Evolutionary conservation across 2,888 invertebrate genomes (phyloP), one percentile per base, ranked within the genome.

Genomic region (Eristalis pertinax): DNA sequence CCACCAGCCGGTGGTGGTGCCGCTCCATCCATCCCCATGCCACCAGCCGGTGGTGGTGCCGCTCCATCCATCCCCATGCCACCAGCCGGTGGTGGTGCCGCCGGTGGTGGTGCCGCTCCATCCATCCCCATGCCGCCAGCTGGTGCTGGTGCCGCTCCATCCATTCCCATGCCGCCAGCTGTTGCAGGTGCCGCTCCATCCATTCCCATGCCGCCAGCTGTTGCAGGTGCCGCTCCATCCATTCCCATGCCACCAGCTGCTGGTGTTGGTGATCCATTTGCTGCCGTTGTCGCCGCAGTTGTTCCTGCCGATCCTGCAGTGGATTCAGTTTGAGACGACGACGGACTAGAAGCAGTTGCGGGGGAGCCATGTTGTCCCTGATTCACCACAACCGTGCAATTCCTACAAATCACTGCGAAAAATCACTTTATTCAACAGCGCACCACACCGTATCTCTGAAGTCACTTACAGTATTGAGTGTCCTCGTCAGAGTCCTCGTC

Each of bases 311-410:
- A 22, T 35, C 13, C 38, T 13, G 38, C 3, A 38, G 38, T 4
- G 13, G 38, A 7, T 11, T 13, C 19, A 8, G 50, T 50, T 10
- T 32, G 32, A n/a, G n/a, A 0, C 19, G 50, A n/a, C 5, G 50
- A 4, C 7, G 43, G 4, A 41, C 2, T 15, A 43, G 50, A 19
- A 50, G 50, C 2, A 19, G 7, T 7, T 19, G 50, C 19, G 7
- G 50, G 0, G 0, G 50, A 19, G 19, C 19, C 50, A 1, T 19
- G 8, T 50, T 50, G 50, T 8, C 8, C 4, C 50, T 50, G 50
- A 22, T 64, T 63, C 3, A 74, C 7, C 10, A 74, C 50, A 7
- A 74, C 32, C n/a, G 73, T 74, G 32, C 73, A 74, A 5, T 74
- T 74, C 5, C 22, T 24, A 13, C 73, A 73, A 43, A 73, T 43